These are phyloP conservation scores for Prunella strophiata DNA, from an alignment of 2,797 vertebrate species.

Conservation along the genomic window DNA sequence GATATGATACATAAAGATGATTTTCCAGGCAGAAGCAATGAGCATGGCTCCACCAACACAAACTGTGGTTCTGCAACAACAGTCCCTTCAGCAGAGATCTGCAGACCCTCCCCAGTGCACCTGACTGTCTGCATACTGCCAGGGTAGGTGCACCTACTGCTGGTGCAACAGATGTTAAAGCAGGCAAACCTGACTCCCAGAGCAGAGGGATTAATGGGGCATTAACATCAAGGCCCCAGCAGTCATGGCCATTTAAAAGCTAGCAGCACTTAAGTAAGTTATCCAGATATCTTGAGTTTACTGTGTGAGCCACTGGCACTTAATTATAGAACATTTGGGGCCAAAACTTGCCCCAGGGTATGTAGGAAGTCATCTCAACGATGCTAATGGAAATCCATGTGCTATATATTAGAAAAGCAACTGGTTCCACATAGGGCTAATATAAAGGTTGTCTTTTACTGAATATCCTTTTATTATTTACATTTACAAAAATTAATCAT, in stretches of 20 bases:
- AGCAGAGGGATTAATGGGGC: conserved; percentile 10
- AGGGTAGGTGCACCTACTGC: background rate
- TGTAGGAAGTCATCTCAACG: background rate
- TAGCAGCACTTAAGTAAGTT: conserved; percentile 25
- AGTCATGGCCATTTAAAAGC: background rate
- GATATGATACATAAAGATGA: background rate
- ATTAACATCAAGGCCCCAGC: conserved; percentile 14
- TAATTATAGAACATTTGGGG: conserved; percentile 8
- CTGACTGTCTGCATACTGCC: background rate
- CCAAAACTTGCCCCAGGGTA: conserved; percentile 15
- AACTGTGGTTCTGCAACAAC: background rate
- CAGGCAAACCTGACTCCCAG: conserved; percentile 1
- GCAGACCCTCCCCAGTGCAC: background rate
- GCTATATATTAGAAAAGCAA: background rate
- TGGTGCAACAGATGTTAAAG: conserved; percentile 41
- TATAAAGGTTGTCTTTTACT: background rate
- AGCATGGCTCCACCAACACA: background rate
- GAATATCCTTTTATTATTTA: background rate
- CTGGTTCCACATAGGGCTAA: background rate
- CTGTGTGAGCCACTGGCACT: background rate
- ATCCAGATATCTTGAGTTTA: background rate
- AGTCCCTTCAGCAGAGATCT: background rate
- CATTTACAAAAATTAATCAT: background rate
- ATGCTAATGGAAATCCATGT: background rate
- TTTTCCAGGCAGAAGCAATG: background rate